Conservation (phyloP, 1,140 invertebrate species). For the Panulirus ornatus region DNA sequence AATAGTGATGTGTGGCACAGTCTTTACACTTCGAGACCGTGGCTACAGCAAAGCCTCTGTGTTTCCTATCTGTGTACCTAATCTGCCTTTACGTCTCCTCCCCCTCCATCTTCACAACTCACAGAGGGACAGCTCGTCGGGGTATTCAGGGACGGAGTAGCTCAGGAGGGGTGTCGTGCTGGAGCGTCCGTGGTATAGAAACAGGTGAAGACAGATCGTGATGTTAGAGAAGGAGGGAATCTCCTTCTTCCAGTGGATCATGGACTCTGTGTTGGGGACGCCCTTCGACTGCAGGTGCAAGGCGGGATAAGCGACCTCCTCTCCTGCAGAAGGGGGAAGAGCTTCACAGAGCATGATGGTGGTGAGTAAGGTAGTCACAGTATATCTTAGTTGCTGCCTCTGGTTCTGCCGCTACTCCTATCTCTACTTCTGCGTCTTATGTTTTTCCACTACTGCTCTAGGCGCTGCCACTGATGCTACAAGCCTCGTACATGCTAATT, state of each 20-base stretch:
- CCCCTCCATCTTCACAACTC: neutral
- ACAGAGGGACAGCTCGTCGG: conserved; percentile 68
- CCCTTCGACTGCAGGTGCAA: neutral
- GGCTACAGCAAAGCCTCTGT: too few species aligned
- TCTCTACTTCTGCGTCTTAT: too few species aligned
- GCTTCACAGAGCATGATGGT: neutral
- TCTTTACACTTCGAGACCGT: too few species aligned
- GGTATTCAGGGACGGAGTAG: conserved; percentile 65
- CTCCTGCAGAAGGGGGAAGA: neutral
- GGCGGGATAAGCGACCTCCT: neutral
- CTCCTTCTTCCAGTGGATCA: neutral
- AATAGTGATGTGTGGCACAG: too few species aligned
- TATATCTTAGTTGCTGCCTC: too few species aligned
- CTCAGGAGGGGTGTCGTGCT: conserved; percentile 55
- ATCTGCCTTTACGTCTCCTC: too few species aligned
- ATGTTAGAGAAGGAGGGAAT: conserved; percentile 47
- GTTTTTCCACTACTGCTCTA: too few species aligned
- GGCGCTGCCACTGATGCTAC: too few species aligned
- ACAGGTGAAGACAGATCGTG: conserved; percentile 61
- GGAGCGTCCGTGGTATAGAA: conserved; percentile 44
- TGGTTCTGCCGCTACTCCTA: too few species aligned
- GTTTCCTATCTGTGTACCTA: too few species aligned
- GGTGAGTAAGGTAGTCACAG: neutral
- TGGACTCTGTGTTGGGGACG: conserved; percentile 7
- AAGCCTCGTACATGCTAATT: too few species aligned